Percentiles rank a stretch among this genome's conserved stretches.
Evolutionary conservation across 2,888 invertebrate genomes (phyloP).

Genomic region (Willowsia nigromaculata): DNA sequence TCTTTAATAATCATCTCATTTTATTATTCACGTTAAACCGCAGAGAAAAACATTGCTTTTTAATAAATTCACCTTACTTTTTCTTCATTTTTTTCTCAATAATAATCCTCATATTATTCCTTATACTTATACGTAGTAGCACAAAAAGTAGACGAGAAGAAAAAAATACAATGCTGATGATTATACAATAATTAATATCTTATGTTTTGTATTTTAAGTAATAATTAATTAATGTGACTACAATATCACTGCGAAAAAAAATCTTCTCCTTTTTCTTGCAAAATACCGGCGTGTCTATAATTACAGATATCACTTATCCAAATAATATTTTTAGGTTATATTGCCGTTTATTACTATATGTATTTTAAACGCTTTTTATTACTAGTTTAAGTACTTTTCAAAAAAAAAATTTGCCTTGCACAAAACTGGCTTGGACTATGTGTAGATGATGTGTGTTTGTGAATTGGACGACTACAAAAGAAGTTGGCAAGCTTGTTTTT

Average conservation of each 20-base stretch:
- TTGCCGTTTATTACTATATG: not conserved
- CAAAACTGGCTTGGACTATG: conserved; percentile 8
- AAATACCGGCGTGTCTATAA: not conserved
- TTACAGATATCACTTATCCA: not conserved
- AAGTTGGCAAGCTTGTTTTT: too few species aligned
- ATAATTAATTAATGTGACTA: conserved; percentile 64
- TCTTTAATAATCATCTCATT: too few species aligned
- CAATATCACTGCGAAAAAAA: conserved; percentile 57
- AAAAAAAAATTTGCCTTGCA: conserved; percentile 13
- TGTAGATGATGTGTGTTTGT: not conserved
- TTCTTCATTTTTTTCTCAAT: not conserved
- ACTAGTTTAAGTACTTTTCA: conserved; percentile 35
- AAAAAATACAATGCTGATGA: conserved; percentile 61
- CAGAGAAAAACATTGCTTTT: not conserved
- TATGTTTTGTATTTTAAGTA: conserved; percentile 1
- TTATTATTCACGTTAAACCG: too few species aligned
- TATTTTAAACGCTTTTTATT: not conserved
- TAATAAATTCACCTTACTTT: not conserved
- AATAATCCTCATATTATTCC: not conserved
- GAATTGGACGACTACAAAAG: too few species aligned
- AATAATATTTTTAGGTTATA: not conserved
- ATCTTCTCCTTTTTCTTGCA: not conserved
- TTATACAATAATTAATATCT: conserved; percentile 20
- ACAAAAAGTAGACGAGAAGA: conserved; percentile 64
- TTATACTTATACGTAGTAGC: conserved; percentile 58